Base-by-base conservation (phyloP, 2,113 vertebrate species). In the Butorides virescens region DNA sequence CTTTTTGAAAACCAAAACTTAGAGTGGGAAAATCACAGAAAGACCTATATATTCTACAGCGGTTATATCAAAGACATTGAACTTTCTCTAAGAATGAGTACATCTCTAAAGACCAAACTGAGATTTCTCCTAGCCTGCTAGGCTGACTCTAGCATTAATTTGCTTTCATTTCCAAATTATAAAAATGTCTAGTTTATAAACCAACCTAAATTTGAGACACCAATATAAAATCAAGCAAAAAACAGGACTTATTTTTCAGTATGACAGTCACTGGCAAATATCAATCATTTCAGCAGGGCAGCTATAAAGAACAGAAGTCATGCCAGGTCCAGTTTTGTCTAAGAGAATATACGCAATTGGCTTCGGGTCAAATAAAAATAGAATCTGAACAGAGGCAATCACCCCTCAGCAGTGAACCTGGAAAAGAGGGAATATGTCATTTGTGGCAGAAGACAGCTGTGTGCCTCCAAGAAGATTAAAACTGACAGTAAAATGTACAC, bases 341-440 rank as follows among this genome's bases (percentile, higher is more conserved):
- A 49, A 92, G 68, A 86, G 85, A 97, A 97, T 95, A 81, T 53
- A 87, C 5, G 19, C 90, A 97, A 56, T 32, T 97, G 95, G 94
- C 96, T 97, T 88, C 12, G 4, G 95, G 95, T 97, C 97, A 97
- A 94, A 97, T 91, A 94, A 96, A 98, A 98, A 97, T 94, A 98
- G 97, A 94, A 84, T 59, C 20, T 36, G 67, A 95, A 92, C 49
- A 88, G 77, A 93, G 63, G 77, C 58, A 44, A 70, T 52, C 30
- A 17, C 52, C 95, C 84, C 92, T 92, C 77, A 74, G 66, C 39
- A 80, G 86, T 11, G 42, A 92, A 20, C 1, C 13, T 76, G 77
- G 80, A 67, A 44, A 88, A 59, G 55, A 68, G 78, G 18, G 42
- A 87, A 68, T 59, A 16, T 65, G 56, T 95, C 92, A 82, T 37